A percentile compares a stretch with the other conserved stretches of the same genome.
Evolutionary conservation across 1,140 invertebrate species (phyloP).

Genomic region (Drosophila guanche): DNA sequence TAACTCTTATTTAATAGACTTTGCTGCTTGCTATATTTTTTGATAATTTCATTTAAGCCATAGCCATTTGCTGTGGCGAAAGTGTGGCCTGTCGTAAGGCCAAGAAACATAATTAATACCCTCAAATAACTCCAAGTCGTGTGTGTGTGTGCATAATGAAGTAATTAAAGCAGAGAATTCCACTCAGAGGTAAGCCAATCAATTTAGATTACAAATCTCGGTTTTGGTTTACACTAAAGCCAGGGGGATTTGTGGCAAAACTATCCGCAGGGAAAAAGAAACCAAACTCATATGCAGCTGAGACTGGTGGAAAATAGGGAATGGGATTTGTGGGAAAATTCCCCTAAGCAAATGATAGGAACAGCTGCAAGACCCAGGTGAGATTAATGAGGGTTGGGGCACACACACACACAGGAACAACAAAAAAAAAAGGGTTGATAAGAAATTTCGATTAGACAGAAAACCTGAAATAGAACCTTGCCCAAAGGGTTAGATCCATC

Average conservation of each 20-base stretch:
- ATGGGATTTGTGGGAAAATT: constrained; percentile 15
- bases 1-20: no score
- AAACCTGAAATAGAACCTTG: constrained; percentile 25
- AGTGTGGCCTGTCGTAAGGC: no score
- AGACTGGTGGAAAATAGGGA: neutral
- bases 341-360: constrained; percentile 7
- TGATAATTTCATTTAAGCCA: no score
- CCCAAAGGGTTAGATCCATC: constrained; percentile 39
- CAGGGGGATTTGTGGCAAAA: constrained; percentile 26
- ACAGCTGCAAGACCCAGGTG: constrained; percentile 42
- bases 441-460: constrained; percentile 67
- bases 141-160: constrained; percentile 44
- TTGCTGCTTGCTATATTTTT: no score
- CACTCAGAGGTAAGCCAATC: constrained; percentile 34
- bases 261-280: neutral
- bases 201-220: constrained; percentile 48
- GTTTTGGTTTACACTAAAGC: neutral
- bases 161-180: constrained; percentile 45
- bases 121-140: constrained; percentile 5
- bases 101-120: constrained; percentile 1
- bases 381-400: constrained; percentile 75
- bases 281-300: no score
- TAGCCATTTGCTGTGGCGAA: neutral
- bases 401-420: constrained; percentile 28
- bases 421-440: constrained; percentile 61